Conservation (phyloP, 1,140 invertebrate species). For the Drosophila parvula region DNA sequence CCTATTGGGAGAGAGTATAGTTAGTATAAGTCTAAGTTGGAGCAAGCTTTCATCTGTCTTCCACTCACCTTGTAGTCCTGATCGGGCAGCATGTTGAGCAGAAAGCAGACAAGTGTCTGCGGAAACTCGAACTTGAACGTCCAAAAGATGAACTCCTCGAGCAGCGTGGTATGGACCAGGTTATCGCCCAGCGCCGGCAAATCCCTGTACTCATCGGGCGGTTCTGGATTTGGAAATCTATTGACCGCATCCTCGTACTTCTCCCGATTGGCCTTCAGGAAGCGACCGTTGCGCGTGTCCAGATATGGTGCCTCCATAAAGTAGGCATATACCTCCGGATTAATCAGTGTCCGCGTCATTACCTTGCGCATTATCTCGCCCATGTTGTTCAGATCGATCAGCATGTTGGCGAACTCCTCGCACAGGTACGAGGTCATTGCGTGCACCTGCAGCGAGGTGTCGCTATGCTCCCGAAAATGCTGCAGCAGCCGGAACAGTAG, state of each 20-base stretch:
- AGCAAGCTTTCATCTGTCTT: background rate
- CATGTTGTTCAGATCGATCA: conserved; percentile 97
- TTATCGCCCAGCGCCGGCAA: conserved; percentile 92
- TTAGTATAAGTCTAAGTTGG: background rate
- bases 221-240: conserved; percentile 91
- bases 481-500: conserved; percentile 95
- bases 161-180: conserved; percentile 93
- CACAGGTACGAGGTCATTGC: conserved; percentile 90
- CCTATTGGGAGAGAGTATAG: conserved; percentile 85
- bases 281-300: conserved; percentile 88
- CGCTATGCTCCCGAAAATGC: conserved; percentile 92
- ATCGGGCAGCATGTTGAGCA: conserved; percentile 98
- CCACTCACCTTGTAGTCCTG: conserved; percentile 93
- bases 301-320: conserved; percentile 87
- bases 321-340: conserved; percentile 90
- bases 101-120: conserved; percentile 96
- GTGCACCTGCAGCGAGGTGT: conserved; percentile 85
- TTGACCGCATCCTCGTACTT: conserved; percentile 92
- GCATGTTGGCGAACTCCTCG: conserved; percentile 93
- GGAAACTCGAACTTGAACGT: conserved; percentile 99
- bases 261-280: conserved; percentile 89
- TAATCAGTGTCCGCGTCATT: conserved; percentile 95
- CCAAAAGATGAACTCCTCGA: conserved; percentile 99
- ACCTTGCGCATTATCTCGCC: conserved; percentile 96
- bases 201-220: conserved; percentile 91